A percentile compares a stretch with the other conserved stretches of the same genome.
Conservation (phyloP, 2,113 vertebrate species). For the Phyllopteryx taeniolatus region DNA sequence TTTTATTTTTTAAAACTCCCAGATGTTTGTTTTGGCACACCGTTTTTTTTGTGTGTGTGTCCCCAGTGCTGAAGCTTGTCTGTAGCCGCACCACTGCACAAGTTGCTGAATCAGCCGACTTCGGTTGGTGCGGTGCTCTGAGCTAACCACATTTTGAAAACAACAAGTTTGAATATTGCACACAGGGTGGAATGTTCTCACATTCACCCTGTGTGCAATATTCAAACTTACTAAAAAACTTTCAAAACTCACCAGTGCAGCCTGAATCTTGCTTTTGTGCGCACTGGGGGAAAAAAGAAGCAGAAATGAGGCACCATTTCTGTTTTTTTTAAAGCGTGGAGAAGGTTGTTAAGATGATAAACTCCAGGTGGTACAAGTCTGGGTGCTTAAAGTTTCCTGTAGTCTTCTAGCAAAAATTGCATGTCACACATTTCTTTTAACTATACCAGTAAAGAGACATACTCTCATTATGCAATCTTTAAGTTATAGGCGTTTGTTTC, state of each 20-base stretch:
- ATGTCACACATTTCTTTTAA: conserved; percentile 32
- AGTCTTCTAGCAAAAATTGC: conserved; percentile 43
- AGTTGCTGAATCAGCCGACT: conserved; percentile 20
- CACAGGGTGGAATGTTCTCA: not conserved
- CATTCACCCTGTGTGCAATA: no score
- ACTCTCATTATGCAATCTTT: not conserved
- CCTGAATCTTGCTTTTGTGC: not conserved
- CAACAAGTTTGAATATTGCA: not conserved
- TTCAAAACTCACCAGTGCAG: not conserved
- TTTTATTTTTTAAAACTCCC: no score
- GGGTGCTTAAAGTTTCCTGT: conserved; percentile 13
- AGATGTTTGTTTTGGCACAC: conserved; percentile 32
- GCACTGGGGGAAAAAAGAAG: not conserved
- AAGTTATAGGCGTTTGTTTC: not conserved
- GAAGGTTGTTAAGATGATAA: conserved; percentile 1
- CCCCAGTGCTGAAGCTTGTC: conserved; percentile 24
- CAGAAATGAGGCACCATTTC: not conserved
- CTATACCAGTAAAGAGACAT: conserved; percentile 12
- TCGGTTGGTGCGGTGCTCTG: not conserved
- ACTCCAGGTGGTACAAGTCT: not conserved
- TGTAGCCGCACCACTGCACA: conserved; percentile 15
- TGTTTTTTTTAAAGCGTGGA: not conserved
- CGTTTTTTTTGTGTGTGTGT: conserved; percentile 8
- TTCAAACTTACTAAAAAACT: not conserved
- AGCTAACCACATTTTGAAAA: not conserved